Evolutionary conservation across 92 coral and sea anemone species (phyloP).

Genomic region (Palythoa grandiflora): DNA sequence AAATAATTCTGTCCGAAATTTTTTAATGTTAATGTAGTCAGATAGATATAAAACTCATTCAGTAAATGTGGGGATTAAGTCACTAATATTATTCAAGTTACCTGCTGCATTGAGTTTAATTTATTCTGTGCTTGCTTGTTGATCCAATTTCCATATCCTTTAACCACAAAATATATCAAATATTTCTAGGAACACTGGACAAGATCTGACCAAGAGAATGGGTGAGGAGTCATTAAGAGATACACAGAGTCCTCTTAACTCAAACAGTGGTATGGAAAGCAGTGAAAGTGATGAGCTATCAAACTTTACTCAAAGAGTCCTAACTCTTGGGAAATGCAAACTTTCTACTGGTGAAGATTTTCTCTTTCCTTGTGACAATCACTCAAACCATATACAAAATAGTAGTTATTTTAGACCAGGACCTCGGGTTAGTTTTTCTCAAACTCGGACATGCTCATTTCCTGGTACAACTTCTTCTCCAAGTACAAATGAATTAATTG

Average conservation of each 20-base stretch:
- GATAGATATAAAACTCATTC: no score
- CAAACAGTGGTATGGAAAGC: slow-evolving; percentile 66
- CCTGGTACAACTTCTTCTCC: slow-evolving; percentile 67
- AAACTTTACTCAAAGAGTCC: slow-evolving; percentile 64
- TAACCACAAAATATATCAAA: no score
- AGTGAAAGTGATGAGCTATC: slow-evolving; percentile 78
- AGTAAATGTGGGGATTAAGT: no score
- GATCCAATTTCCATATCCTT: background rate
- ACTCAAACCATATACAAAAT: slow-evolving; percentile 46
- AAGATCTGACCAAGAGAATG: background rate
- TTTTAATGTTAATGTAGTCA: no score
- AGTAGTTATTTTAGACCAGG: slow-evolving; percentile 73
- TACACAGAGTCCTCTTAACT: slow-evolving; percentile 55
- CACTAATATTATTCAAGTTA: no score
- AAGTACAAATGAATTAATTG: slow-evolving; percentile 80
- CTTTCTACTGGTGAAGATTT: slow-evolving; percentile 74
- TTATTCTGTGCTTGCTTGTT: background rate
- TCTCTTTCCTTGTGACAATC: slow-evolving; percentile 61
- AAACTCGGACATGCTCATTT: slow-evolving; percentile 75
- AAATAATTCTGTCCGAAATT: no score
- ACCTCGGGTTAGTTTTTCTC: slow-evolving; percentile 76
- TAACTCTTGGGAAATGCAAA: slow-evolving; percentile 88
- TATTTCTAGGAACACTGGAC: slow-evolving; percentile 1
- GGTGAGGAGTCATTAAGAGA: slow-evolving; percentile 47
- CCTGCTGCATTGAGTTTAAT: no score